Evolutionary conservation across 2,797 vertebrate genomes (phyloP), one percentile per base, ranked within the genome.

Genomic region (Brotula barbata): DNA sequence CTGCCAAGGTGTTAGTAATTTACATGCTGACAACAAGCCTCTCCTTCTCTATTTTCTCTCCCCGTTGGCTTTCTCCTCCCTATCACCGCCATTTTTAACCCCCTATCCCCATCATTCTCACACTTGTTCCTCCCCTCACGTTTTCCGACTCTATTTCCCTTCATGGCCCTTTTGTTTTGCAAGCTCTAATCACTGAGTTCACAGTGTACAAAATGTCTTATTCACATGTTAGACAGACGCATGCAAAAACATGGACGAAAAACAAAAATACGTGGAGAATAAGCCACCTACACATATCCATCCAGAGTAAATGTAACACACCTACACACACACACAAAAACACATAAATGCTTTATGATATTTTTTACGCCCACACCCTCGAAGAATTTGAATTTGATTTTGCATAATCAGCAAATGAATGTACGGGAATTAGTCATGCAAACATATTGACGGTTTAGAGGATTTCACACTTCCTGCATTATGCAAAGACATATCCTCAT

Each of bases 21-120:
- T 85, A 81, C 83, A 77, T 74, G 56, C 81, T 63, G 66, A 75
- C 77, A 81, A 77, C 78, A 82, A 77, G 49, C 43, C 52, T 77
- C 52, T 21, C 42, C 17, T 16, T n/a, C 25, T n/a, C 33, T n/a
- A 11, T 39, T 23, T 68, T 60, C 62, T 66, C 42, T 65, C 52
- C 64, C 64, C 46, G 65, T 49, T 69, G 75, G 51, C 60, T 56
- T 57, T 55, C 45, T 51, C 57, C 44, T 52, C 28, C 58, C 36
- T 36, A 53, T 65, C 68, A 62, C 47, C 58, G 37, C 25, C 21
- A 33, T 11, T 10, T 54, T 51, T 12, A 15, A 19, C 52, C 13
- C 50, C 40, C 53, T 58, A 61, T n/a, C 44, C 15, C 61, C 17
- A 52, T 68, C 64, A 60, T 49, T 64, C 57, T 63, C 31, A 68